Conservation (phyloP, 2,888 invertebrate genomes). For the Drepana falcataria region DNA sequence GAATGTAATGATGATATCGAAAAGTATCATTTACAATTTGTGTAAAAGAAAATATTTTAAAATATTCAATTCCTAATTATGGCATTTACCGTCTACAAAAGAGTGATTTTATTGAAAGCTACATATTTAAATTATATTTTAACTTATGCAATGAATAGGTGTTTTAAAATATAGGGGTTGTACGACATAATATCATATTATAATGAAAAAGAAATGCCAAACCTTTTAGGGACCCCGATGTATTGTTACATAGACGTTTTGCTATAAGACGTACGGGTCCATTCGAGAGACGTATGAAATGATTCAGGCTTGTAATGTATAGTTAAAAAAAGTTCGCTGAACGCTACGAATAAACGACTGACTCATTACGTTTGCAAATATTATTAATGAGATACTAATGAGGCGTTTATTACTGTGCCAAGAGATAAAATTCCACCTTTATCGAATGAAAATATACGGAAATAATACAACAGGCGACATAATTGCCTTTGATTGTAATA, state of each 20-base stretch:
- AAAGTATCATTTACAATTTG: conserved; percentile 17
- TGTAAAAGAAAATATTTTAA: conserved; percentile 50
- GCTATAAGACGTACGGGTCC: conserved; percentile 24
- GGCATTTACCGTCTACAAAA: conserved; percentile 75
- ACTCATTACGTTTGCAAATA: too few relatives aligned
- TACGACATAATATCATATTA: conserved; percentile 32
- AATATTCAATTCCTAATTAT: conserved; percentile 72
- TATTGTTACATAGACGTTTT: conserved; percentile 28
- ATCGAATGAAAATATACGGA: too few relatives aligned
- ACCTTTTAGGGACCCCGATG: conserved; percentile 18
- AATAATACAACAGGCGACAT: too few relatives aligned
- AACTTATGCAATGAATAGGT: conserved; percentile 52
- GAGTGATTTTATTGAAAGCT: conserved; percentile 69
- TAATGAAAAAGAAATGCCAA: conserved; percentile 56
- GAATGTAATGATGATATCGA: conserved; percentile 34
- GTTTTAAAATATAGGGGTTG: conserved; percentile 20
- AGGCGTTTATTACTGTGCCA: too few relatives aligned
- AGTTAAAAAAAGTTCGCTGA: not conserved
- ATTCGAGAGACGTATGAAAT: conserved; percentile 24
- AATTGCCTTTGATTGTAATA: too few relatives aligned
- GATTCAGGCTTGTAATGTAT: not conserved
- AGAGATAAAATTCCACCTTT: too few relatives aligned
- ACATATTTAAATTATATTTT: conserved; percentile 59
- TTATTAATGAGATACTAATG: too few relatives aligned
- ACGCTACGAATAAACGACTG: too few relatives aligned